Evolutionary conservation across 2,113 vertebrate genomes (phyloP), one percentile per base, ranked within the genome.

Genomic region (Urocolius indicus): DNA sequence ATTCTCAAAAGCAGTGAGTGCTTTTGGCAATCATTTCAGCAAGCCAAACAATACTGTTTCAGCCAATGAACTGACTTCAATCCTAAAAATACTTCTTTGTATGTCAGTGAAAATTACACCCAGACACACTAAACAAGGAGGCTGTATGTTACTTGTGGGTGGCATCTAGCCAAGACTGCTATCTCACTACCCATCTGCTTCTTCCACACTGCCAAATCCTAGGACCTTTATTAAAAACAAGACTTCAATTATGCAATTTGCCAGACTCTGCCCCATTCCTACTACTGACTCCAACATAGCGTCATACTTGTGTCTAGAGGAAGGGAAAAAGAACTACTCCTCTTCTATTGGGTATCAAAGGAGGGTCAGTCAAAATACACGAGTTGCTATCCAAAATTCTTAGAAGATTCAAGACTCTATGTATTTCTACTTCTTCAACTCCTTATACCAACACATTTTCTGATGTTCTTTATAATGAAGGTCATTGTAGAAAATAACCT

Each of bases 1-100:
- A 2, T 88, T 89, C 94, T 91, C 91, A 38, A n/a, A 93, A 82
- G 84, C 89, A 65, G 71, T 1, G 41, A 87, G 54, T 2, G 82
- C 74, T 83, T 84, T 79, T 52, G 91, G 93, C 84, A 85, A 62
- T 46, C 62, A 4, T 71, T 93, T 62, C 93, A 69, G 71, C 78
- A 7, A 91, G 67, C 46, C 87, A 84, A 87, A 87, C 78, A 83
- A 54, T 46, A 74, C 72, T 46, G 52, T 26, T 72, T 72, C 76
- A 75, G 91, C 91, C 93, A 91, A 13, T 10, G 73, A 95, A 49
- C 87, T 87, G 87, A 66, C 93, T 85, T 48, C 81, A 36, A 71
- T 96, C 83, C 93, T 58, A 69, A 82, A 96, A 94, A 93, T 34
- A 58, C 87, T n/a, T 41, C 87, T 89, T 51, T 82, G 87, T 87